Conservation (phyloP, 2,888 invertebrate genomes). For the Kuschelorhynchus macadamiae region DNA sequence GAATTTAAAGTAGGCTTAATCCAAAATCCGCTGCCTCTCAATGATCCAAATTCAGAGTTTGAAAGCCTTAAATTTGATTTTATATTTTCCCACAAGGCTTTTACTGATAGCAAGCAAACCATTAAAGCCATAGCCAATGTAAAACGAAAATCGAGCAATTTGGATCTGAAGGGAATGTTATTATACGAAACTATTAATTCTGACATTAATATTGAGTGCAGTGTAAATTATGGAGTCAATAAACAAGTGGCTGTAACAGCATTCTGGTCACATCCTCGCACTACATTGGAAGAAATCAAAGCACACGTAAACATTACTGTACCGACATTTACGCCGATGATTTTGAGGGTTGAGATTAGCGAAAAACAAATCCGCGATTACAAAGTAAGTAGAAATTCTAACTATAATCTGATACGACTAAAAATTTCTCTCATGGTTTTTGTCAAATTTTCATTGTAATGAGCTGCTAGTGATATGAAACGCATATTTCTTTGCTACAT, state of each 20-base stretch:
- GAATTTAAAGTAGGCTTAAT: slow-evolving; percentile 81
- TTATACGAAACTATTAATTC: slow-evolving; percentile 71
- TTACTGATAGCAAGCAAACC: slow-evolving; percentile 71
- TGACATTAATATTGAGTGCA: slow-evolving; percentile 70
- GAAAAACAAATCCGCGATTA: slow-evolving; percentile 80
- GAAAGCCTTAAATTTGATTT: slow-evolving; percentile 76
- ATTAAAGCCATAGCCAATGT: slow-evolving; percentile 76
- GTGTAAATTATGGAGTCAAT: slow-evolving; percentile 73
- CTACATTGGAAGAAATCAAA: slow-evolving; percentile 77
- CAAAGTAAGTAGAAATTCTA: slow-evolving; percentile 76
- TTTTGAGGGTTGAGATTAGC: slow-evolving; percentile 75
- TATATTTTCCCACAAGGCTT: slow-evolving; percentile 68
- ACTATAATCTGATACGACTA: too few species aligned
- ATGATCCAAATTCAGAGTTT: slow-evolving; percentile 67
- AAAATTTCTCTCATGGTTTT: too few species aligned
- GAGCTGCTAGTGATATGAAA: too few species aligned
- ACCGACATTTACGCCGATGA: slow-evolving; percentile 81
- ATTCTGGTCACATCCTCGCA: slow-evolving; percentile 77
- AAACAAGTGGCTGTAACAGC: slow-evolving; percentile 74
- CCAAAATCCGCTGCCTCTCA: slow-evolving; percentile 74
- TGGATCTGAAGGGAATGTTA: slow-evolving; percentile 76
- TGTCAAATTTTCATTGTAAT: too few species aligned
- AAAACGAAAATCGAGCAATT: slow-evolving; percentile 76
- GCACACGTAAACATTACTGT: slow-evolving; percentile 81
- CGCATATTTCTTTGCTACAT: background rate